A percentile compares a stretch with the other conserved stretches of the same genome.
These are phyloP conservation scores for Tortricodes alternella DNA, from an alignment of 2,888 invertebrate species.

Conservation along the genomic window DNA sequence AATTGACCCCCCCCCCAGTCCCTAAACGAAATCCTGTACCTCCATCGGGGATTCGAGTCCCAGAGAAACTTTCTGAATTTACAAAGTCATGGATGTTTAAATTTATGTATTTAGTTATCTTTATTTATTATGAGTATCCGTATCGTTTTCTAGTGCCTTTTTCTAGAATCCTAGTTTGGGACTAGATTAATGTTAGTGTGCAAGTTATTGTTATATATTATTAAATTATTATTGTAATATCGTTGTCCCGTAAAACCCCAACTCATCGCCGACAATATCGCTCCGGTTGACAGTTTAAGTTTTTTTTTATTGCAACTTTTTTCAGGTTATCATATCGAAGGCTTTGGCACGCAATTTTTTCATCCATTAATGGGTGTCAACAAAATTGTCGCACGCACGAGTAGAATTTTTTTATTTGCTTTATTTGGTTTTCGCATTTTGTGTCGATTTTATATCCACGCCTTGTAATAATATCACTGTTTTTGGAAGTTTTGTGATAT, in stretches of 20 bases:
- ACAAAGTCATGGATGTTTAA: no score
- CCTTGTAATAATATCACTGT: no score
- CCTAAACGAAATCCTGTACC: no score
- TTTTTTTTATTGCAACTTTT: constrained; percentile 28
- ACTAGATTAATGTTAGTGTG: not conserved
- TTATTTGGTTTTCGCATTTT: not conserved
- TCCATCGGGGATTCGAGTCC: no score
- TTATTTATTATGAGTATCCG: no score
- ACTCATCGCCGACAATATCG: constrained; percentile 18
- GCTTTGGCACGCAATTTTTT: constrained; percentile 28
- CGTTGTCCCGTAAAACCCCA: not conserved
- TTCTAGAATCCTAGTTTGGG: no score
- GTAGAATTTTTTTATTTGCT: constrained; percentile 3
- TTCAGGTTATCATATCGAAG: constrained; percentile 28
- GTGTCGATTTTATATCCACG: not conserved
- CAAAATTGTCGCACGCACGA: constrained; percentile 25
- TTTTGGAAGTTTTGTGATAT: no score
- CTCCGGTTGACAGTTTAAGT: constrained; percentile 27
- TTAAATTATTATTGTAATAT: not conserved
- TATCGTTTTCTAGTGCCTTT: no score
- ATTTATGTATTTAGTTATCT: no score
- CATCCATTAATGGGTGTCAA: constrained; percentile 25
- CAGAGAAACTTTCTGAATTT: no score
- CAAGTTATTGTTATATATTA: not conserved
- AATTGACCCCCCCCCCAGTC: no score